Evolutionary conservation across 2,113 vertebrate species (phyloP), one percentile per base, ranked within the genome.

Genomic region (Pterophyllum scalare): DNA sequence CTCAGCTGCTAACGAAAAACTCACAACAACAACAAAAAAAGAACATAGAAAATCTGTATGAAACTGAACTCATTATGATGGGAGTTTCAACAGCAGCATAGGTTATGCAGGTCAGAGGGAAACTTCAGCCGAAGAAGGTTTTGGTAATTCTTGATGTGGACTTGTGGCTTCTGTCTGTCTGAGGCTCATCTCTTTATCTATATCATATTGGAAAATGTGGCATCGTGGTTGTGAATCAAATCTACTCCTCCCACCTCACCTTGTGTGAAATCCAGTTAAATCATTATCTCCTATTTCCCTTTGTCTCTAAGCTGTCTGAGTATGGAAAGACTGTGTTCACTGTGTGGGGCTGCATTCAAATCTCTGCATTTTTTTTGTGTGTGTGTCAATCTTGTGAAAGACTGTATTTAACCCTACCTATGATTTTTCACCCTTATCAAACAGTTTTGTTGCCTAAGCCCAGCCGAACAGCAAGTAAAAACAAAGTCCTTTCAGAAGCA

Each of bases 231-330:
- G 28, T 26, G 9, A 65, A 70, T 65, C 64, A 46, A 85, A 83
- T 78, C 74, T 57, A 22, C 22, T 22, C 49, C 33, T 54, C 15
- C 28, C 24, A 49, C 35, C 38, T 24, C 24, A 12, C 81, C 58
- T 74, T 5, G 28, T 40, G 80, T 64, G 35, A 74, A 78, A 80
- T 64, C 75, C n/a, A 82, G 54, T 86, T 33, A 58, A 88, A 88
- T 84, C 72, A 76, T 82, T 65, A 80, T 80, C 75, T 81, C 56
- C 56, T 33, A 79, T 65, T 77, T 62, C 15, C 20, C 72, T 82
- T 76, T 28, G 60, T 80, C 43, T 82, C 75, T 84, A 43, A 86
- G 62, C 65, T 49, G 46, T 86, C 35, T 86, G 58, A 83, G 85
- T 77, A 65, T 31, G 26, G n/a, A 43, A 56, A 60, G 46, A 70